These are phyloP conservation scores for Xestia rhomboidea DNA, from an alignment of 2,888 invertebrate species.

Conservation along the genomic window DNA sequence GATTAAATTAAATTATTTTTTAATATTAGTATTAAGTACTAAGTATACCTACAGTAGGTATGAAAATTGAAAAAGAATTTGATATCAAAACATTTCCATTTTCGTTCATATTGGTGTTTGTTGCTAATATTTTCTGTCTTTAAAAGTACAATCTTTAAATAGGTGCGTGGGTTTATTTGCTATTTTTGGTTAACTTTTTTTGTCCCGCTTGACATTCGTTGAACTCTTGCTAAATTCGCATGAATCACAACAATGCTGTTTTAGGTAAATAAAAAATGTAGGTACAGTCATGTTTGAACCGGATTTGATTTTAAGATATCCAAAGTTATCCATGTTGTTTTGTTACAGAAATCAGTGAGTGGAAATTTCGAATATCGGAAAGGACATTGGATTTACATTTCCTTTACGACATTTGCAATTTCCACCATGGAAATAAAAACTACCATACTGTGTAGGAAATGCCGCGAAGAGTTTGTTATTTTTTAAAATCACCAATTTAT, in stretches of 20 bases:
- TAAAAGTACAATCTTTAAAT: not conserved
- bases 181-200: slow-evolving; percentile 12
- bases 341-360: not conserved
- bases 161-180: not conserved
- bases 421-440: not conserved
- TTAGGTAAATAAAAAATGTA: slow-evolving; percentile 8
- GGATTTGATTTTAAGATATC: not conserved
- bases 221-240: slow-evolving; percentile 23
- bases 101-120: slow-evolving; percentile 13
- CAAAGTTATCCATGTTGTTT: not conserved
- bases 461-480: not conserved
- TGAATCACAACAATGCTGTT: not conserved
- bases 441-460: not conserved
- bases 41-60: too few species aligned
- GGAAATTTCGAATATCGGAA: not conserved
- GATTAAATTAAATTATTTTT: too few species aligned
- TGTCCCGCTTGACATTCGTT: slow-evolving; percentile 27
- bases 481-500: not conserved
- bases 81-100: slow-evolving; percentile 27
- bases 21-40: slow-evolving; percentile 9
- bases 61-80: slow-evolving; percentile 25
- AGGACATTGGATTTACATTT: not conserved
- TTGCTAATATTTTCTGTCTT: slow-evolving; percentile 1
- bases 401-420: not conserved
- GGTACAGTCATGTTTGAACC: not conserved